phyloP scores from a whole-genome alignment of 35 echinoderm and acorn worm genomes.

The Ophiothrix spiculata region DNA sequence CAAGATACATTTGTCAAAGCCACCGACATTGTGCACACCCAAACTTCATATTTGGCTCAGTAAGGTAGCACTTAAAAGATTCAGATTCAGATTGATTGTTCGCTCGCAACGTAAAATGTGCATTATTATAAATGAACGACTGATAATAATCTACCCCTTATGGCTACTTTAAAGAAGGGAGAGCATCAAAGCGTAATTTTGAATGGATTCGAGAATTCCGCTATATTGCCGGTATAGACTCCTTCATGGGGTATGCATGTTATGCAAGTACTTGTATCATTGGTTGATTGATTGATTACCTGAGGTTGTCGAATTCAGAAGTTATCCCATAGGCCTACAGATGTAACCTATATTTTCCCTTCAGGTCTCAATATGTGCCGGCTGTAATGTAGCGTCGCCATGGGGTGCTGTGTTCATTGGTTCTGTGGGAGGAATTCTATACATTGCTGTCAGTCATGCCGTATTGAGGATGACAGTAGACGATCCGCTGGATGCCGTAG shows the following conservation, averaged over 20 bases:
- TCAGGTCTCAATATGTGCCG: conserved; percentile 88
- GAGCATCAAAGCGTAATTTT: background rate
- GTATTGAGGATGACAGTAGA: conserved; percentile 47
- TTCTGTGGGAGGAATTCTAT: conserved; percentile 42
- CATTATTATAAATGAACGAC: too few species aligned
- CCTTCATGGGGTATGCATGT: too few species aligned
- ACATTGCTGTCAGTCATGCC: conserved; percentile 35
- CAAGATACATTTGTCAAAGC: too few species aligned
- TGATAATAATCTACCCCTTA: too few species aligned
- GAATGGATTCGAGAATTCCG: too few species aligned
- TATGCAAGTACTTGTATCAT: too few species aligned
- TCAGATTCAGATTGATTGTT: too few species aligned
- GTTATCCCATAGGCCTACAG: background rate
- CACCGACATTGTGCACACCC: too few species aligned
- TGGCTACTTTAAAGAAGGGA: background rate
- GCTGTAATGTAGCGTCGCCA: conserved; percentile 43
- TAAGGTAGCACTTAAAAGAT: too few species aligned
- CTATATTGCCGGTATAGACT: background rate
- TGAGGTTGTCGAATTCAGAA: background rate
- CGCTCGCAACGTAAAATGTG: too few species aligned
- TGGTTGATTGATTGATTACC: background rate
- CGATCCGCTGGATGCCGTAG: conserved; percentile 38
- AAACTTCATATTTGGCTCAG: too few species aligned
- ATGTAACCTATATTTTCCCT: background rate
- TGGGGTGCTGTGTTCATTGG: conserved; percentile 78